phyloP scores from a whole-genome alignment of 2,113 vertebrate genomes.

The Strix uralensis region DNA sequence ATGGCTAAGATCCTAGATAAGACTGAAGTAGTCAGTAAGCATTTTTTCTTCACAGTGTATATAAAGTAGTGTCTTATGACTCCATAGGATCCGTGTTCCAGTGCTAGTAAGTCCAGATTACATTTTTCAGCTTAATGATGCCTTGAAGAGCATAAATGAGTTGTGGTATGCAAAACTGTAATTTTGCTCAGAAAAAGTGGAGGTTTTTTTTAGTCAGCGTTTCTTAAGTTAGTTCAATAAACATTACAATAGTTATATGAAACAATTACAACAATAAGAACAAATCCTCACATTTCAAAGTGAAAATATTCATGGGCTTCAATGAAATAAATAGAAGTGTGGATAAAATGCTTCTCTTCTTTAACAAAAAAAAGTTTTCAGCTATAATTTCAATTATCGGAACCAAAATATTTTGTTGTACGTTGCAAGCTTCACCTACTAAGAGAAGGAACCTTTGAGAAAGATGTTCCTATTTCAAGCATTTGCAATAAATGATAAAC shows the following conservation, averaged over 20 bases:
- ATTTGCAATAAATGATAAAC: neutral
- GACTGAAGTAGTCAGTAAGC: neutral
- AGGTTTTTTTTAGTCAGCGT: fast-evolving
- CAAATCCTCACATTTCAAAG: neutral
- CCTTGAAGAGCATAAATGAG: neutral
- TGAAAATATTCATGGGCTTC: neutral
- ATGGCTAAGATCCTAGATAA: neutral
- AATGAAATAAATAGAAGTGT: neutral
- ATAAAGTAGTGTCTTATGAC: neutral
- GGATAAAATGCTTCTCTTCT: neutral
- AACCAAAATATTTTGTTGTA: neutral
- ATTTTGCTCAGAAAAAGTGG: neutral
- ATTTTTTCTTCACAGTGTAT: neutral
- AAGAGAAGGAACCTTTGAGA: neutral
- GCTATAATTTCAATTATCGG: neutral
- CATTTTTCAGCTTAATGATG: neutral
- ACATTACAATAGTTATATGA: neutral
- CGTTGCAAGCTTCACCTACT: neutral
- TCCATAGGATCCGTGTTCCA: neutral
- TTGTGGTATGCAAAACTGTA: neutral
- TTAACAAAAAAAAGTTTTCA: neutral
- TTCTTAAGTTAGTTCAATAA: neutral
- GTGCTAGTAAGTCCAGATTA: neutral
- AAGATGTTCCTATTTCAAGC: neutral
- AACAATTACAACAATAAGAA: neutral